Percentiles rank a stretch among this genome's conserved stretches.
Conservation (phyloP, 2,113 vertebrate species). For the Isichthys henryi region DNA sequence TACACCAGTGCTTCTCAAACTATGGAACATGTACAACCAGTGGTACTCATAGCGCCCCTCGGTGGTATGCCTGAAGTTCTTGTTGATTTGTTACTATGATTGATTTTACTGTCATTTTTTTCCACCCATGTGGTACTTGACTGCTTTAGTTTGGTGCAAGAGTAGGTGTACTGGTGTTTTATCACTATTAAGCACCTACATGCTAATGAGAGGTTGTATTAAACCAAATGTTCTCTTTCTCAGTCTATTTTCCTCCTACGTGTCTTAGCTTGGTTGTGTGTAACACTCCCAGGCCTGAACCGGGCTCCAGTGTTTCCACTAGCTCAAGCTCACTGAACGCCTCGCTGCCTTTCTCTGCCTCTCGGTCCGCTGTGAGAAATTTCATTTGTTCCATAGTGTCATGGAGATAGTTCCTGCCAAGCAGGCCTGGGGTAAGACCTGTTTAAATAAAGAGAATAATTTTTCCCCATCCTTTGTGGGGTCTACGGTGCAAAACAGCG, state of each 20-base stretch:
- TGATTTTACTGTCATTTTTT: not conserved
- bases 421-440: conserved; percentile 18
- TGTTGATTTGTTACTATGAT: too few species aligned
- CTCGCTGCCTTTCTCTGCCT: not conserved
- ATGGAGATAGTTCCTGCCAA: conserved; percentile 13
- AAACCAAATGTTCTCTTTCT: not conserved
- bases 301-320: conserved; percentile 25
- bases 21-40: not conserved
- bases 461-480: not conserved
- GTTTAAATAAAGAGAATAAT: conserved; percentile 16
- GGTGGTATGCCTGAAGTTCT: not conserved
- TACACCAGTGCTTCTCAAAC: not conserved
- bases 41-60: not conserved
- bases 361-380: not conserved
- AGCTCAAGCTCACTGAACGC: conserved; percentile 12
- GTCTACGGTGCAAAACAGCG: not conserved
- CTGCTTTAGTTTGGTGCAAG: not conserved
- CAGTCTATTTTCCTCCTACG: conserved; percentile 11
- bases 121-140: not conserved
- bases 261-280: conserved; percentile 34
- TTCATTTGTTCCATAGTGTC: conserved; percentile 27
- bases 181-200: not conserved
- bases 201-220: not conserved
- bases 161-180: not conserved
- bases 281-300: conserved; percentile 34